Base-by-base conservation (phyloP, 2,888 invertebrate species). In the Ormyrus pomaceus region DNA sequence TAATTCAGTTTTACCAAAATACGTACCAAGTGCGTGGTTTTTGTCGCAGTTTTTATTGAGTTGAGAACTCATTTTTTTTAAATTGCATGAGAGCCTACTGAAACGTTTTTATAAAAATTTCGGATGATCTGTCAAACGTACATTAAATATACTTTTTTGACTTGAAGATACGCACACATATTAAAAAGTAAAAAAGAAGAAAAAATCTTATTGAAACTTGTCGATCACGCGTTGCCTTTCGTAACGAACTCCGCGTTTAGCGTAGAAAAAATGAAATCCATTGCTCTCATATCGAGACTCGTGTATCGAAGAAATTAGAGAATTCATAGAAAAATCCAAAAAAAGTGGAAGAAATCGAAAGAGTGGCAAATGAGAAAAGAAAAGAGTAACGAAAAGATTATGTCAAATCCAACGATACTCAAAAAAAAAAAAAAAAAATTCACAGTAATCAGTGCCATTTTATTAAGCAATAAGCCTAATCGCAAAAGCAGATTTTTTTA, bases 371-470 rank as follows among this genome's bases (percentile, higher is more conserved):
- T n/a, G 45, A 46, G 61, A 56, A 70, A 76, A 82, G 77, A 78
- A 81, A 7, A 62, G 46, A 34, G 51, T 55, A 77, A 81, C 65
- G 70, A 68, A 68, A 65, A 61, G 80, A 59, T 77, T 77, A 78
- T 61, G 77, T 69, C 66, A 13, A 66, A 72, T 82, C 83, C 84
- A 87, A 85, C 86, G 85, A 87, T 85, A 85, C 83, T 86, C 83
- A 80, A 77, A 69, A 73, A 77, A 34, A 34, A 34, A 34, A 34
- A 34, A 34, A 34, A 34, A 64, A 0, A 34, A 86, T 87, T 86
- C 84, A 82, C 83, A 86, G 84, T 85, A 87, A 88, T 88, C 87
- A 89, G 89, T 90, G 89, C 90, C 90, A 90, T 90, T 88, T 87
- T 88, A 86, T 87, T 88, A 89, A 89, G 88, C 87, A 89, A 88